phyloP scores from a whole-genome alignment of 2,113 vertebrate genomes.

The Clarias macrocephalus region DNA sequence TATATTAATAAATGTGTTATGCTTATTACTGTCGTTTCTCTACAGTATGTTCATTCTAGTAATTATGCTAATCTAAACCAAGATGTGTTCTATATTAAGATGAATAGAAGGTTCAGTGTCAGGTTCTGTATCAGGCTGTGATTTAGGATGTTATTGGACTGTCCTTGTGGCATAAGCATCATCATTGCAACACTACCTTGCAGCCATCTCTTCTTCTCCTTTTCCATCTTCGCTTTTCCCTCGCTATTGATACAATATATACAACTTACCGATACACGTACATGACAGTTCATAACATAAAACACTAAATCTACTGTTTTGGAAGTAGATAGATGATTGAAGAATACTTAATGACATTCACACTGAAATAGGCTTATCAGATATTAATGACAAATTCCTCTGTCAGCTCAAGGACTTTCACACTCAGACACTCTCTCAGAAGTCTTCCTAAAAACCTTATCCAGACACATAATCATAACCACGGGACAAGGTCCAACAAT shows the following conservation, averaged over 20 bases:
- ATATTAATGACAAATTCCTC: constrained; percentile 24
- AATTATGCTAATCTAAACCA: constrained; percentile 15
- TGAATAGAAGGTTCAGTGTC: constrained; percentile 12
- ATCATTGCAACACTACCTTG: constrained; percentile 35
- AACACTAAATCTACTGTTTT: not conserved
- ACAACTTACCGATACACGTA: not conserved
- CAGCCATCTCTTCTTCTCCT: constrained; percentile 22
- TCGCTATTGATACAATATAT: not conserved
- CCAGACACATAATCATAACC: not conserved
- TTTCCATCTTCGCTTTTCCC: constrained; percentile 15
- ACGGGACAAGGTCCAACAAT: not conserved
- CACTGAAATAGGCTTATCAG: constrained; percentile 5
- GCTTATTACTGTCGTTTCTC: not conserved
- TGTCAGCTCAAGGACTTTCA: not conserved
- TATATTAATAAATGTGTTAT: not conserved
- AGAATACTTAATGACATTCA: constrained; percentile 2
- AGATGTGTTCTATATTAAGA: constrained; percentile 16
- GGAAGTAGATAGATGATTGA: constrained; percentile 12
- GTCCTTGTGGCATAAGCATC: constrained; percentile 35
- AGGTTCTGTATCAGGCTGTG: not conserved
- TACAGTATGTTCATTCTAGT: constrained; percentile 11
- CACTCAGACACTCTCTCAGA: not conserved
- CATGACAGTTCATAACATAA: not conserved
- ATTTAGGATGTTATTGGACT: constrained; percentile 23
- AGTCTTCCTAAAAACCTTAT: not conserved